These are phyloP conservation scores for Nomia melanderi DNA, from an alignment of 1,140 invertebrate species.

Conservation along the genomic window DNA sequence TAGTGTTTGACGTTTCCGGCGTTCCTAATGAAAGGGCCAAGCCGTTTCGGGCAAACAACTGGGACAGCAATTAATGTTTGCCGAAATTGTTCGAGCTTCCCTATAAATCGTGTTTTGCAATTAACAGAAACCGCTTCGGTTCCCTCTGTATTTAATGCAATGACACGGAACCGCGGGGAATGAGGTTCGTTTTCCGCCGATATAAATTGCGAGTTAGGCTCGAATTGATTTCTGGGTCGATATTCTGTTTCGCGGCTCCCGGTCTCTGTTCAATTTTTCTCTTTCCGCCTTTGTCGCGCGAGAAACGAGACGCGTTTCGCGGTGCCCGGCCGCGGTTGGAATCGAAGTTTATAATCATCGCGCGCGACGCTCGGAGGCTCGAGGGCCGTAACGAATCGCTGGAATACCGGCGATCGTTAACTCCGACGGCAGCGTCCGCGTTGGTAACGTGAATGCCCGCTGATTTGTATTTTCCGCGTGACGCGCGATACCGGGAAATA, in stretches of 20 bases:
- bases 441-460: too few relatives aligned
- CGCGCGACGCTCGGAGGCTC: too few relatives aligned
- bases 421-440: too few relatives aligned
- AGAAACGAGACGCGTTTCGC: too few relatives aligned
- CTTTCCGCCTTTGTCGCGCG: too few relatives aligned
- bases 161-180: slow-evolving; percentile 10
- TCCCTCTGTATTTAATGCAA: slow-evolving; percentile 29
- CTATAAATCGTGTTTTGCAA: slow-evolving; percentile 28
- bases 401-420: too few relatives aligned
- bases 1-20: not conserved
- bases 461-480: too few relatives aligned
- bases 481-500: too few relatives aligned
- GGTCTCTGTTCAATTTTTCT: not conserved
- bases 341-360: too few relatives aligned
- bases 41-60: not conserved
- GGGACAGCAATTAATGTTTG: slow-evolving; percentile 24
- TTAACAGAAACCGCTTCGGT: slow-evolving; percentile 19
- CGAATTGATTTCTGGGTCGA: slow-evolving; percentile 19
- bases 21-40: not conserved
- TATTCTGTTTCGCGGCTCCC: not conserved
- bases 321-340: too few relatives aligned
- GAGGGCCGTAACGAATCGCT: too few relatives aligned
- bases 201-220: slow-evolving; percentile 22
- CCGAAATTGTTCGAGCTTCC: slow-evolving; percentile 10
- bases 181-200: slow-evolving; percentile 1